Evolutionary conservation across 1,140 invertebrate genomes (phyloP), one percentile per base, ranked within the genome.

Genomic region (Carcinoscorpius rotundicauda): DNA sequence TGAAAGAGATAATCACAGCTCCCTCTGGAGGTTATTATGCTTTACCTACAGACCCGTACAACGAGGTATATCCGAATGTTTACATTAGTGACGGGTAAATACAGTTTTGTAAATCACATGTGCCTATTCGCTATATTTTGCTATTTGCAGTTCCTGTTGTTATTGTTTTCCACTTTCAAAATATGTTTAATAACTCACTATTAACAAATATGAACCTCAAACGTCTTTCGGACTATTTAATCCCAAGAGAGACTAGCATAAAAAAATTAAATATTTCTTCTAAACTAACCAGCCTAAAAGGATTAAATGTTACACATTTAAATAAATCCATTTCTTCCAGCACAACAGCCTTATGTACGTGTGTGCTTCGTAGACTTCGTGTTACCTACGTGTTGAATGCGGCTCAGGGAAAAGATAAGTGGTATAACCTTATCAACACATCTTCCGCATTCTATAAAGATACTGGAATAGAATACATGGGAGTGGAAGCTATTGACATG

Each of bases 401-500:
- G 56, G 76, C 77, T 11, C 72, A 76, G 62, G 77, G 78, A 4
- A 65, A 56, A 4, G 71, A 73, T 56, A 64, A 62, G 4, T 72
- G 73, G 60, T 72, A 73, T 48, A 76, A 74, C 60, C 72, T 75
- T 63, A 74, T 79, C 4, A 68, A 78, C 55, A 80, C 77, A 4
- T 66, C 70, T 64, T 52, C 66, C 4, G 64, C 66, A 29, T 93
- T 84, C 73, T 93, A 93, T 73, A 78, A 81, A 64, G 82, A 85
- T 72, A 82, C 83, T 51, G 81, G 80, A 51, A 86, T 93, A 58
- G 79, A 81, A 65, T 93, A 91, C 76, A 81, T 89, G 74, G 90
- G 89, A 49, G 85, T 93, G 69, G 83, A 82, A 58, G 81, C 90
- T 64, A 81, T 85, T 69, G 91, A 93, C 79, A 78, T 86, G 56